Conservation (phyloP, 2,888 invertebrate genomes). For the Cylloceria caligata region DNA sequence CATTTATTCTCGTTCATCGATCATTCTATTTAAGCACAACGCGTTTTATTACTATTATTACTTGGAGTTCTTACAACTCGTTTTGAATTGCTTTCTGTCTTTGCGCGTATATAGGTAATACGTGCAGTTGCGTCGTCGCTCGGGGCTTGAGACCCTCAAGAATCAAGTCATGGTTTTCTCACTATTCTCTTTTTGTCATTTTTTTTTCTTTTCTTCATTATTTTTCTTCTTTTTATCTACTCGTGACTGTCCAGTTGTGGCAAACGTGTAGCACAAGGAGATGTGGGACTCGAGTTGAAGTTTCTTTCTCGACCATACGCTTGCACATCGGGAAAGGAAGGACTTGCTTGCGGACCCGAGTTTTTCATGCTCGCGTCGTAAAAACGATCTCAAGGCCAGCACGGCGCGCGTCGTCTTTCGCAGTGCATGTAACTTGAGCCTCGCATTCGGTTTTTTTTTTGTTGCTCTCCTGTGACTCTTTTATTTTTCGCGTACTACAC, state of each 20-base stretch:
- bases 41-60: constrained; percentile 29
- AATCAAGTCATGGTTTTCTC: neutral
- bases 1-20: constrained; percentile 38
- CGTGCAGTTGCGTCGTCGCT: neutral
- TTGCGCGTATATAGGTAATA: neutral
- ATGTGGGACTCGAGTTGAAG: neutral
- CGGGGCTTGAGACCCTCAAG: neutral
- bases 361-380: constrained; percentile 43
- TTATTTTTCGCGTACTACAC: neutral
- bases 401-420: constrained; percentile 31
- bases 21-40: constrained; percentile 32
- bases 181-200: neutral
- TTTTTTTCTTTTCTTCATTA: neutral
- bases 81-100: neutral
- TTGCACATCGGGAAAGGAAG: constrained; percentile 22
- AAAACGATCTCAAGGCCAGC: constrained; percentile 57
- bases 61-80: neutral
- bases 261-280: neutral
- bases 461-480: constrained; percentile 13
- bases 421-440: constrained; percentile 13
- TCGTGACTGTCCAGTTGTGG: neutral
- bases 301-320: neutral
- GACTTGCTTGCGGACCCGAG: constrained; percentile 23
- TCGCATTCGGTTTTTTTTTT: constrained; percentile 20
- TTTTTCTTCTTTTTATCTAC: neutral